Evolutionary conservation across 2,797 vertebrate species (phyloP), one percentile per base, ranked within the genome.

Genomic region (Eidolon dupreanum): DNA sequence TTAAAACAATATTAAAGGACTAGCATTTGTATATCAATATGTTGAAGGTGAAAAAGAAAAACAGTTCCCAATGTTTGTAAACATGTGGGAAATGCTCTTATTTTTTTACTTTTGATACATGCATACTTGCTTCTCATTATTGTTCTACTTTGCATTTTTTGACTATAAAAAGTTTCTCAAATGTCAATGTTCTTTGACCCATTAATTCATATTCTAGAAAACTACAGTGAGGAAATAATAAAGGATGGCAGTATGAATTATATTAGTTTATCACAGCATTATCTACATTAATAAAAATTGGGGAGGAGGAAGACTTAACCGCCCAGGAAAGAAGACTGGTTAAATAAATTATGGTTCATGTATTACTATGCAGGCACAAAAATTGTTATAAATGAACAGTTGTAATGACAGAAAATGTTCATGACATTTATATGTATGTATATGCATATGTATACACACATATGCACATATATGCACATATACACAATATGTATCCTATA

Each of bases 1-100:
- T 74, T 73, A 93, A 90, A 86, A 65, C 51, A 63, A 68, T 75
- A 92, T 79, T 59, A 94, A 93, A 88, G 68, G 16, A 94, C 26
- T 68, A 63, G 36, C 24, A 46, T 88, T 87, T 78, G 24, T 71
- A 68, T 41, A 81, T 88, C 36, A 33, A 19, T 55, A 78, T 22
- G 43, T 94, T 84, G 93, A 74, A 65, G 75, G 84, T 77, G 61
- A 79, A 84, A 85, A 74, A 33, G 55, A 93, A 78, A 84, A 70
- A 94, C 9, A 89, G 74, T 78, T 55, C 49, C 10, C 22, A 19
- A 1, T 17, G 3, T 75, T 71, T 87, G 24, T 22, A 71, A 68
- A 81, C 57, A 17, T 70, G 0, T 73, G 26, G 43, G 43, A 90
- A 92, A 36, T 20, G 24, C 7, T 70, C 73, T 88, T 20, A 13